Base-by-base conservation (phyloP, 2,888 invertebrate species). In the Agelastica alni region DNA sequence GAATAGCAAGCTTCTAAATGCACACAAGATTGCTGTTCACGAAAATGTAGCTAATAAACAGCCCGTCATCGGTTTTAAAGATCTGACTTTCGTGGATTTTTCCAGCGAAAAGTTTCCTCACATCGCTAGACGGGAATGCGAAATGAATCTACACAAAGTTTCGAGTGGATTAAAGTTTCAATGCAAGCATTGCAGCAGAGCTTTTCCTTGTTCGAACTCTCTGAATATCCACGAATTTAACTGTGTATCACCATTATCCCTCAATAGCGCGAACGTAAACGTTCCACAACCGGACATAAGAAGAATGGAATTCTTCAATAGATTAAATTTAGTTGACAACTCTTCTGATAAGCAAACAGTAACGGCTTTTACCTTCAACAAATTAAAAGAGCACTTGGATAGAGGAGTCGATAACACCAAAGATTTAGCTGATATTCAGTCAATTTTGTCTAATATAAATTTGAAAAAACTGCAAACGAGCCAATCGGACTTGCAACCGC, bases 351-450 rank as follows among this genome's bases (percentile, higher is more conserved):
- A 72, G 51, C 54, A 46, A 42, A 37, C 39, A 3, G 31, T 54
- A 14, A 56, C 58, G 7, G 44, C 58, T 4, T 49, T 41, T 5
- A 55, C 62, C 4, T 44, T 65, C 4, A 67, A 59, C 18, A 73
- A 71, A 58, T 54, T 73, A 3, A 59, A 67, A 18, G 70, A 71
- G 28, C 70, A 72, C 28, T 51, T 73, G 17, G 66, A 63, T 7
- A 70, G 67, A 56, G 67, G 65, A 3, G 64, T 73, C 42, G 85
- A 85, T 65, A 80, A 80, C 59, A 83, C 83, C 18, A 87, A 86
- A 72, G 93, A 93, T 68, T 79, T 93, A 58, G 93, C 93, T 36
- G 93, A 93, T 69, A 92, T 93, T 59, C 89, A 89, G 72, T 89
- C 91, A 18, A 92, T 93, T 60, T 80, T 92, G 47, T 87, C 87